Conservation (phyloP, 1,140 invertebrate species). For the Drosophila yakuba region DNA sequence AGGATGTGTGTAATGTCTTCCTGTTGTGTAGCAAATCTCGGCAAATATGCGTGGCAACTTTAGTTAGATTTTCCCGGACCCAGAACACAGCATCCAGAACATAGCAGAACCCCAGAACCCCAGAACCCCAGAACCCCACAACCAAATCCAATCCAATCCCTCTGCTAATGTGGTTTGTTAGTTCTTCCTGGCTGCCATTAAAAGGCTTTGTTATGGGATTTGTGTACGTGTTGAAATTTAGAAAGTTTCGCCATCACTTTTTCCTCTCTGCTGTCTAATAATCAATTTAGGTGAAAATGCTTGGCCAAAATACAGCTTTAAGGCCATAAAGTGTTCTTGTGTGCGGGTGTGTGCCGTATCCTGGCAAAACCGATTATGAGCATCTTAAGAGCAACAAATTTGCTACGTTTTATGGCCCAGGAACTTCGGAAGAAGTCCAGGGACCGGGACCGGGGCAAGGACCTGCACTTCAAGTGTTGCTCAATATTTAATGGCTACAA, state of each 20-base stretch:
- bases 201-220: slow-evolving; percentile 81
- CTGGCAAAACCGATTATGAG: slow-evolving; percentile 71
- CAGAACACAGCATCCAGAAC: too few species aligned
- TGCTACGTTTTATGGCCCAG: slow-evolving; percentile 58
- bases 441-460: background rate
- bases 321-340: slow-evolving; percentile 59
- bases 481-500: slow-evolving; percentile 50
- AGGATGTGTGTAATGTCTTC: slow-evolving; percentile 71
- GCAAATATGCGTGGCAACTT: slow-evolving; percentile 73
- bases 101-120: too few species aligned
- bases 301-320: slow-evolving; percentile 69
- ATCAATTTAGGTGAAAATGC: slow-evolving; percentile 74
- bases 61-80: slow-evolving; percentile 53
- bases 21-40: slow-evolving; percentile 64
- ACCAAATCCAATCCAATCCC: slow-evolving; percentile 7
- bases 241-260: slow-evolving; percentile 52
- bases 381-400: slow-evolving; percentile 72
- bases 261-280: slow-evolving; percentile 51
- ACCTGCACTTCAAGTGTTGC: slow-evolving; percentile 50
- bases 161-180: slow-evolving; percentile 77
- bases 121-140: too few species aligned
- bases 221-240: slow-evolving; percentile 82
- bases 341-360: slow-evolving; percentile 13
- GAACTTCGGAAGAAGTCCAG: background rate
- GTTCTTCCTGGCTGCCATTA: slow-evolving; percentile 76